phyloP scores from a whole-genome alignment of 2,113 vertebrate genomes.

The Phylloscopus trochilus region DNA sequence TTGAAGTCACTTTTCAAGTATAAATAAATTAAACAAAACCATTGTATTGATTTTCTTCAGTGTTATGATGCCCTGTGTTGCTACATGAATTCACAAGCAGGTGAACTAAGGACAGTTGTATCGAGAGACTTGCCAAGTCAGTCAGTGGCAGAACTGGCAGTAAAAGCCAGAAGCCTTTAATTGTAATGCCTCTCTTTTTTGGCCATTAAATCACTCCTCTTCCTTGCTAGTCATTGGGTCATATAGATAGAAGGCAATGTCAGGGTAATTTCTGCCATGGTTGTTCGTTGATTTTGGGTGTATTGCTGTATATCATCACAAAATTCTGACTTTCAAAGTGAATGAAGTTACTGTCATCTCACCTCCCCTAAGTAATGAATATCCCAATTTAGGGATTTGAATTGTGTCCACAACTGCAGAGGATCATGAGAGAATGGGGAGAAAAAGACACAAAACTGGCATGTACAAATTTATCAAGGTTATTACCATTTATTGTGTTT shows the following conservation, averaged over 20 bases:
- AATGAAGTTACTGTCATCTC: slow-evolving; percentile 61
- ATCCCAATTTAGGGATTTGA: slow-evolving; percentile 60
- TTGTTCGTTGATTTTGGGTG: slow-evolving; percentile 28
- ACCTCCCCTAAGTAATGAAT: slow-evolving; percentile 69
- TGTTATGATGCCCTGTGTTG: not conserved
- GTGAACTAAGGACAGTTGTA: not conserved
- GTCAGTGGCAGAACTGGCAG: not conserved
- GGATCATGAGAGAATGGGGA: not conserved
- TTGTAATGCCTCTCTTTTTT: not conserved
- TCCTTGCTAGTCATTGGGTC: not conserved
- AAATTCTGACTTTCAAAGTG: slow-evolving; percentile 65
- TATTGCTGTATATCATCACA: slow-evolving; percentile 25
- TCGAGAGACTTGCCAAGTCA: slow-evolving; percentile 12
- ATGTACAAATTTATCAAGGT: slow-evolving; percentile 42
- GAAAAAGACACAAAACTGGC: slow-evolving; percentile 17
- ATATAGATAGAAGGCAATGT: not conserved
- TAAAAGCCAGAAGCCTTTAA: slow-evolving; percentile 6
- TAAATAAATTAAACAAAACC: not conserved
- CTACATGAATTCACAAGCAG: not conserved
- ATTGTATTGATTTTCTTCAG: not conserved
- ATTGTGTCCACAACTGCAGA: not conserved
- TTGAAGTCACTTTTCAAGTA: not conserved
- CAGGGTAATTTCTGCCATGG: not conserved
- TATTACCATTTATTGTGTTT: slow-evolving; percentile 58
- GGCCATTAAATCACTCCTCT: not conserved